These are phyloP conservation scores for Sarcophaga variegata DNA, from an alignment of 2,888 invertebrate genomes.

Conservation along the genomic window DNA sequence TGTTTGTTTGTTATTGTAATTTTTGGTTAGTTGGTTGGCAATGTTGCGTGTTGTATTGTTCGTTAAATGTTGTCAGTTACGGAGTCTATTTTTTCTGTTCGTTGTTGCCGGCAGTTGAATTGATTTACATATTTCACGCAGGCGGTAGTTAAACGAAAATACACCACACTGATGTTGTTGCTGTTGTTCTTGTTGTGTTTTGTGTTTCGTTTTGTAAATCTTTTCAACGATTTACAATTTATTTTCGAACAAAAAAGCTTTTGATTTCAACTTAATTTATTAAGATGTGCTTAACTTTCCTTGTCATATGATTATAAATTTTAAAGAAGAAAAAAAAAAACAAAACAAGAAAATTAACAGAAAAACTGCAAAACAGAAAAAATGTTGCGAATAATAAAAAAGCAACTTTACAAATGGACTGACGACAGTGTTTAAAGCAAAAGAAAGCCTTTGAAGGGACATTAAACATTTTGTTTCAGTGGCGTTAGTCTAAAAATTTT, in stretches of 20 bases:
- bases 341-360: background rate
- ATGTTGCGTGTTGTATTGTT: constrained; percentile 69
- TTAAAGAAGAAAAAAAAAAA: background rate
- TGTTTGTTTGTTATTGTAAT: constrained; percentile 29
- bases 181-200: constrained; percentile 6
- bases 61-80: constrained; percentile 48
- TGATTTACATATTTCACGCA: constrained; percentile 81
- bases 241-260: constrained; percentile 55
- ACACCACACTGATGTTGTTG: constrained; percentile 17
- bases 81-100: constrained; percentile 61
- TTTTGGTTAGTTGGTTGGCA: constrained; percentile 64
- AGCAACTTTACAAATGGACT: background rate
- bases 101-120: constrained; percentile 73
- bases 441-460: too few relatives aligned
- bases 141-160: constrained; percentile 73
- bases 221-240: constrained; percentile 56
- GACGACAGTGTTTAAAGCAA: background rate
- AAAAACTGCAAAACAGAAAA: background rate
- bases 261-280: constrained; percentile 68
- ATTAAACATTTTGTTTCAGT: too few relatives aligned
- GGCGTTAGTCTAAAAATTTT: too few relatives aligned
- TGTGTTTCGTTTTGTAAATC: constrained; percentile 34
- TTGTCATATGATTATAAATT: constrained; percentile 67
- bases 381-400: too few relatives aligned
- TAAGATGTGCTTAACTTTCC: constrained; percentile 68